Evolutionary conservation across 2,797 vertebrate species (phyloP).

Genomic region (Sebastes glaucus): DNA sequence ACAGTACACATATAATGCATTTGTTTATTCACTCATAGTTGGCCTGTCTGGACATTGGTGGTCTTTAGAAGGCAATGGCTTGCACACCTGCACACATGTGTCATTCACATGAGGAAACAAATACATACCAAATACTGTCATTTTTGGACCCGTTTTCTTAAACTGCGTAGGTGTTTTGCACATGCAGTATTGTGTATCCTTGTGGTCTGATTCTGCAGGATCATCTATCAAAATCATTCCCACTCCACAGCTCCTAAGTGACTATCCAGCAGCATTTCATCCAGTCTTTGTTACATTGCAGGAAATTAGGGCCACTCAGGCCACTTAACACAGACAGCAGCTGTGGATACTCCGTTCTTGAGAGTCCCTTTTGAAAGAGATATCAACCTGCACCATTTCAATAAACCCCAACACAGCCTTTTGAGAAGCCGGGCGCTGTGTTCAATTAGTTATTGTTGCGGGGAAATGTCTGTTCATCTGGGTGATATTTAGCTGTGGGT

Average conservation of each 20-base stretch:
- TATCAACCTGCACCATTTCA: constrained; percentile 37
- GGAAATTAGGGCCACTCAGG: constrained; percentile 26
- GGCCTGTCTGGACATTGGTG: background rate
- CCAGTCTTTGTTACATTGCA: constrained; percentile 14
- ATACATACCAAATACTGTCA: background rate
- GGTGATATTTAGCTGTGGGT: constrained; percentile 54
- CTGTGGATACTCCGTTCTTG: constrained; percentile 30
- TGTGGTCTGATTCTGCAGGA: background rate
- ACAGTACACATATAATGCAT: background rate
- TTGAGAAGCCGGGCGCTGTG: constrained; percentile 14
- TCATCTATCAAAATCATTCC: background rate
- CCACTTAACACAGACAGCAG: constrained; percentile 30
- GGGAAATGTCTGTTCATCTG: constrained; percentile 44
- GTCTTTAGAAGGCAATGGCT: background rate
- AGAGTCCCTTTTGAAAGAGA: constrained; percentile 33
- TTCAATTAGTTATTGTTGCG: constrained; percentile 47
- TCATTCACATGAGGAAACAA: background rate
- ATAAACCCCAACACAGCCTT: background rate
- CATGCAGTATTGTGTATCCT: background rate
- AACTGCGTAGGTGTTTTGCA: background rate
- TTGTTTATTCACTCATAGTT: no score
- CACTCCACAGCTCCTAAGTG: background rate
- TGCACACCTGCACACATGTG: background rate
- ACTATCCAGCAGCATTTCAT: constrained; percentile 16
- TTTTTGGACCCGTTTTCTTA: background rate